Evolutionary conservation across 2,113 vertebrate species (phyloP).

Genomic region (Notarius quadriscutis): DNA sequence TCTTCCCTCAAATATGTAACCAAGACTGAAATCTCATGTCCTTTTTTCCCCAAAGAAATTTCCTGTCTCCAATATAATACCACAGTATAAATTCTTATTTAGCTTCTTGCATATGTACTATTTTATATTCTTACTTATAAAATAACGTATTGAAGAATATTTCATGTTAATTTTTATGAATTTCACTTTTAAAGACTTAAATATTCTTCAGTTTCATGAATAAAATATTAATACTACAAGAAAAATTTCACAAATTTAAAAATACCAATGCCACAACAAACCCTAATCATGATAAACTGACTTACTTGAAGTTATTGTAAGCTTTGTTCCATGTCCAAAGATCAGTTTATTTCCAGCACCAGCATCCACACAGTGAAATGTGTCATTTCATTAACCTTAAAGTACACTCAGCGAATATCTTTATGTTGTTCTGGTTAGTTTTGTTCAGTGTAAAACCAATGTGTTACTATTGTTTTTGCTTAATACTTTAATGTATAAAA

Average conservation of each 20-base stretch:
- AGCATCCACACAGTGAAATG: constrained; percentile 38
- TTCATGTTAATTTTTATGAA: background rate
- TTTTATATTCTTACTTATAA: background rate
- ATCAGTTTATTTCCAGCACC: constrained; percentile 35
- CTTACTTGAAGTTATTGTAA: constrained; percentile 55
- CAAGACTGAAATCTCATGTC: background rate
- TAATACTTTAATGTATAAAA: background rate
- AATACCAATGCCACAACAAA: background rate
- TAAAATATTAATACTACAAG: background rate
- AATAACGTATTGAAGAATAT: background rate
- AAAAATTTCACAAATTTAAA: background rate
- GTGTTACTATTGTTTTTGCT: background rate
- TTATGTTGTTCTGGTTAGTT: background rate
- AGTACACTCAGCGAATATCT: background rate
- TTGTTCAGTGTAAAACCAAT: background rate
- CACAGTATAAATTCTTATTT: background rate
- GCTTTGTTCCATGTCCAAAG: constrained; percentile 45
- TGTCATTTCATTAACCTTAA: background rate
- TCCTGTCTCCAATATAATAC: background rate
- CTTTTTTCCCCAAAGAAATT: background rate
- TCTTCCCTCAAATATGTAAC: background rate
- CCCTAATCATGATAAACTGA: background rate
- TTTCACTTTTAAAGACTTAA: background rate
- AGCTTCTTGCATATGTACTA: background rate
- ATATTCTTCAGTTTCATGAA: background rate